Evolutionary conservation across 1,140 invertebrate genomes (phyloP).

Genomic region (Procambarus virginalis): DNA sequence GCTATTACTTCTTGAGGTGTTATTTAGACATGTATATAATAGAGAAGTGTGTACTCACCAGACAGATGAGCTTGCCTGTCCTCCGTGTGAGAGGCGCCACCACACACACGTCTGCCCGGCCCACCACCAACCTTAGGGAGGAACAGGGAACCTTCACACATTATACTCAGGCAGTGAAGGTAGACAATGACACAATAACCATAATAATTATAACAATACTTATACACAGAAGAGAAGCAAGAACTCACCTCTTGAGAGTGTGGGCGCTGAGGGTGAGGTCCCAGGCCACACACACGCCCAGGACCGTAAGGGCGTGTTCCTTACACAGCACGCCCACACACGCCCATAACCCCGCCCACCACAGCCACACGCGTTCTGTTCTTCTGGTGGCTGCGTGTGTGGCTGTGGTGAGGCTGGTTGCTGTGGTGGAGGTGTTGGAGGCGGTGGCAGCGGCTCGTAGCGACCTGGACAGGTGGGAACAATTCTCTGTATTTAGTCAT

Average conservation of each 20-base stretch:
- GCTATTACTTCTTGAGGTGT: too few species aligned
- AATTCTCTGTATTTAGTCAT: too few species aligned
- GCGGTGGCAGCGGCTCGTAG: background rate
- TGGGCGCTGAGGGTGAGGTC: background rate
- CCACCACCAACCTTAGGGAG: background rate
- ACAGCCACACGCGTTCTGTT: constrained; percentile 20
- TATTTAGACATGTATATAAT: too few species aligned
- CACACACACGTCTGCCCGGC: background rate
- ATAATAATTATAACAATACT: background rate
- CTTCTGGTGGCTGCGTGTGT: background rate
- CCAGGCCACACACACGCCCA: constrained; percentile 39
- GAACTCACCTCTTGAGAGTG: constrained; percentile 1
- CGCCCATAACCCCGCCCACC: constrained; percentile 43
- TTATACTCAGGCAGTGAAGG: background rate
- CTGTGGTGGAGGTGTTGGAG: too few species aligned
- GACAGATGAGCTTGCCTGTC: constrained; percentile 14
- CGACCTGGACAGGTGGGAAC: background rate
- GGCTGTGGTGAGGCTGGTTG: background rate
- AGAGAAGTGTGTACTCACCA: background rate
- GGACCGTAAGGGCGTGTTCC: constrained; percentile 37
- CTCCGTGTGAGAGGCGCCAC: background rate
- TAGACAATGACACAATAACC: background rate
- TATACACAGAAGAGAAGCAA: background rate
- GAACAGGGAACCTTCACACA: too few species aligned
- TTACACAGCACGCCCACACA: constrained; percentile 42